Evolutionary conservation across 1,140 invertebrate genomes (phyloP).

Genomic region (Akabosia matsudoensis): DNA sequence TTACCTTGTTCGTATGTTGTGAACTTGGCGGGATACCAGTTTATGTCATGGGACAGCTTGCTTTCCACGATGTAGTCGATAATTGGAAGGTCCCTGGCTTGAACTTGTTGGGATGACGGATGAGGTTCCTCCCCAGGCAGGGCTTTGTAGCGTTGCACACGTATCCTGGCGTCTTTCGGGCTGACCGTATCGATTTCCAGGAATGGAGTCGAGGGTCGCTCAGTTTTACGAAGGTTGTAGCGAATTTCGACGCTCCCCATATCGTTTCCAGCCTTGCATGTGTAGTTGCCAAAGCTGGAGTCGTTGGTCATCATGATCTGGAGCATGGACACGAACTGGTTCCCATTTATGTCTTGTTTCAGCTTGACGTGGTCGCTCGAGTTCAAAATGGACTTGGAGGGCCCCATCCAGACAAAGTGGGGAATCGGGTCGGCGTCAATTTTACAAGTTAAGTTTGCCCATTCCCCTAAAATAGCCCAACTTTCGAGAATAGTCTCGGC

Average conservation of each 20-base stretch:
- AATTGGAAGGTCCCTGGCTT: slow-evolving; percentile 25
- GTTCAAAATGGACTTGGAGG: neutral
- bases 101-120: neutral
- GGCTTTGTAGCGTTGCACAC: slow-evolving; percentile 7
- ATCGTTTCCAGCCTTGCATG: slow-evolving; percentile 25
- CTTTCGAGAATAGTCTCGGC: slow-evolving; percentile 8
- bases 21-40: slow-evolving; percentile 30
- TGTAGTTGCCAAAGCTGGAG: slow-evolving; percentile 31
- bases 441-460: slow-evolving; percentile 23
- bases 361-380: slow-evolving; percentile 28
- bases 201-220: slow-evolving; percentile 31
- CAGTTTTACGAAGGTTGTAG: slow-evolving; percentile 24
- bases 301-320: slow-evolving; percentile 24
- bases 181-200: slow-evolving; percentile 31
- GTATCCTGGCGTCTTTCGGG: slow-evolving; percentile 29
- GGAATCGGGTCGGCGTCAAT: slow-evolving; percentile 23
- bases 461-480: slow-evolving; percentile 6
- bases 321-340: neutral
- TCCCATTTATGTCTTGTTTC: slow-evolving; percentile 10
- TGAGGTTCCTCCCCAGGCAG: slow-evolving; percentile 16
- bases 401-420: slow-evolving; percentile 17
- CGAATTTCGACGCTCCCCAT: slow-evolving; percentile 13
- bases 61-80: slow-evolving; percentile 28
- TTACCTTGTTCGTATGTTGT: slow-evolving; percentile 30
- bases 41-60: slow-evolving; percentile 30